phyloP scores from a whole-genome alignment of 2,888 invertebrate genomes.

The Drosophila barbarae region DNA sequence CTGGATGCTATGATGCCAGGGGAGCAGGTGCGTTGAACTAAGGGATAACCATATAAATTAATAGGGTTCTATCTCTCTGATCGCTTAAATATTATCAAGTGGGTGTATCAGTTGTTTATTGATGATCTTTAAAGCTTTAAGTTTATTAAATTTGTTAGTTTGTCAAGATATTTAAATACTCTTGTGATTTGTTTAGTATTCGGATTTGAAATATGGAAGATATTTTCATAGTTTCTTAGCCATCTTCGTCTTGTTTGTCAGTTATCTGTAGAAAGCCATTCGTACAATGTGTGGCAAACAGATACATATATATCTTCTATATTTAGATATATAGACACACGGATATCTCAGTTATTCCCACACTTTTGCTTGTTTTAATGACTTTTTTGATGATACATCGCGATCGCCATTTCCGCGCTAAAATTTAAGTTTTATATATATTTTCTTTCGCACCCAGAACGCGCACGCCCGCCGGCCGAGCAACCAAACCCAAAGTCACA shows the following conservation, averaged over 20 bases:
- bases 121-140: not conserved
- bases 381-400: constrained; percentile 1
- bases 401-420: not conserved
- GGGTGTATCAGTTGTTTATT: not conserved
- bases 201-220: not conserved
- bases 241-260: constrained; percentile 28
- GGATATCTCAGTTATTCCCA: constrained; percentile 4
- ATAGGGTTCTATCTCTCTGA: not conserved
- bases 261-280: not conserved
- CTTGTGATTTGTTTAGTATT: not conserved
- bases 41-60: not conserved
- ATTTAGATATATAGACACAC: constrained; percentile 4
- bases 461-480: constrained; percentile 31
- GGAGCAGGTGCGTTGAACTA: constrained; percentile 58
- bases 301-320: not conserved
- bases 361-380: constrained; percentile 17
- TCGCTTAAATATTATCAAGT: not conserved
- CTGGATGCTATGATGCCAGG: constrained; percentile 77
- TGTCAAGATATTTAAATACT: not conserved
- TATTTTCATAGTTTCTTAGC: not conserved
- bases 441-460: constrained; percentile 47
- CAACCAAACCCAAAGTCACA: constrained; percentile 33
- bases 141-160: not conserved
- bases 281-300: constrained; percentile 1
- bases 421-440: constrained; percentile 44